Conservation (phyloP, 1,140 invertebrate species). For the Euura lappo region DNA sequence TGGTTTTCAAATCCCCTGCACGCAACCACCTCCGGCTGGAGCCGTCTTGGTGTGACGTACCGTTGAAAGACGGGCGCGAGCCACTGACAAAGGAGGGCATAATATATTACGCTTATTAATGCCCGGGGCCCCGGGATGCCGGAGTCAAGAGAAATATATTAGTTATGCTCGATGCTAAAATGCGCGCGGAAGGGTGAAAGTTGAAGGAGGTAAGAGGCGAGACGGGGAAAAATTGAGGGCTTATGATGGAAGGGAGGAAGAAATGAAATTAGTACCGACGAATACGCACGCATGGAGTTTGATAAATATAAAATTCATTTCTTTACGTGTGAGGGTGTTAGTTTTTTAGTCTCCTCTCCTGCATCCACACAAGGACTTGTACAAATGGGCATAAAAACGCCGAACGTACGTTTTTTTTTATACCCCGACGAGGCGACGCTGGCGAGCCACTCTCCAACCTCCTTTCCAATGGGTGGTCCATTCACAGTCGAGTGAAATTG, state of each 20-base stretch:
- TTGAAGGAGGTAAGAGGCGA: background rate
- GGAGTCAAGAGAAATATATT: slow-evolving; percentile 7
- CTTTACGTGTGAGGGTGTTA: background rate
- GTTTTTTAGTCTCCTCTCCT: background rate
- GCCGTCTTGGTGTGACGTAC: slow-evolving; percentile 18
- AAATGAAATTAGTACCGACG: no score
- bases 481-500: slow-evolving; percentile 5
- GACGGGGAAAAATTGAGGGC: background rate
- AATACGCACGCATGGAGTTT: no score
- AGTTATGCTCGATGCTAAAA: slow-evolving; percentile 7
- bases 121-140: background rate
- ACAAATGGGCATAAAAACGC: slow-evolving; percentile 4
- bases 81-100: slow-evolving; percentile 30
- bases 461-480: slow-evolving; percentile 4
- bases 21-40: background rate
- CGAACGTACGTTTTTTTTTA: background rate
- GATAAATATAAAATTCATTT: no score
- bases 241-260: no score
- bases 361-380: background rate
- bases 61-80: slow-evolving; percentile 26
- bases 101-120: slow-evolving; percentile 36
- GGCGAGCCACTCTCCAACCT: slow-evolving; percentile 14
- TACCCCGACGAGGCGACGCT: background rate
- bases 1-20: background rate
- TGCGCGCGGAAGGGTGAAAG: slow-evolving; percentile 4